These are phyloP conservation scores for Erebia palarica DNA, from an alignment of 2,888 invertebrate species.

Conservation along the genomic window DNA sequence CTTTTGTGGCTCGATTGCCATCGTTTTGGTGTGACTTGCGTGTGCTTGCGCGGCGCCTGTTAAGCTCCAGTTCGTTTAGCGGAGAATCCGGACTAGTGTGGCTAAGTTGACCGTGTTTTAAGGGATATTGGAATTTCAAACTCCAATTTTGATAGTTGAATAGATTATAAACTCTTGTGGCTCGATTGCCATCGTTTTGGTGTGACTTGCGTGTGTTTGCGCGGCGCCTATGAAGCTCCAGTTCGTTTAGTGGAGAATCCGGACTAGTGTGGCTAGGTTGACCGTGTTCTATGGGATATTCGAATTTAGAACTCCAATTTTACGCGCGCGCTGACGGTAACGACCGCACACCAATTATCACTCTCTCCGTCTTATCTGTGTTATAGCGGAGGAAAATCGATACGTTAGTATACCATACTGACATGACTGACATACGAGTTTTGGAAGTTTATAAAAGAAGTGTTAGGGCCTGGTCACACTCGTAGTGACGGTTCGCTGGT, in stretches of 20 bases:
- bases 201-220: constrained; percentile 60
- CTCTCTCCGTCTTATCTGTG: too few relatives aligned
- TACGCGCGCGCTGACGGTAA: too few relatives aligned
- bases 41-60: constrained; percentile 77
- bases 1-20: constrained; percentile 69
- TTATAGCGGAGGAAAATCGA: too few relatives aligned
- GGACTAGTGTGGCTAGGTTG: constrained; percentile 4
- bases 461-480: too few relatives aligned
- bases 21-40: constrained; percentile 64
- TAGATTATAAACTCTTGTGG: constrained; percentile 63
- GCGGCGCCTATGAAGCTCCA: constrained; percentile 81
- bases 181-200: constrained; percentile 77
- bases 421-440: too few relatives aligned
- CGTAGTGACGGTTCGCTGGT: too few relatives aligned
- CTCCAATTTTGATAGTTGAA: background rate
- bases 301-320: background rate
- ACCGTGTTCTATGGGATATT: background rate
- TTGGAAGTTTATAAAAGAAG: too few relatives aligned
- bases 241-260: constrained; percentile 73
- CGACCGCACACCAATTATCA: too few relatives aligned
- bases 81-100: constrained; percentile 53
- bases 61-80: constrained; percentile 78
- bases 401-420: too few relatives aligned
- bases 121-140: background rate
- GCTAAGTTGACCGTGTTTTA: background rate